These are phyloP conservation scores for Rhynchotus rufescens DNA, from an alignment of 2,797 vertebrate genomes.

Conservation along the genomic window DNA sequence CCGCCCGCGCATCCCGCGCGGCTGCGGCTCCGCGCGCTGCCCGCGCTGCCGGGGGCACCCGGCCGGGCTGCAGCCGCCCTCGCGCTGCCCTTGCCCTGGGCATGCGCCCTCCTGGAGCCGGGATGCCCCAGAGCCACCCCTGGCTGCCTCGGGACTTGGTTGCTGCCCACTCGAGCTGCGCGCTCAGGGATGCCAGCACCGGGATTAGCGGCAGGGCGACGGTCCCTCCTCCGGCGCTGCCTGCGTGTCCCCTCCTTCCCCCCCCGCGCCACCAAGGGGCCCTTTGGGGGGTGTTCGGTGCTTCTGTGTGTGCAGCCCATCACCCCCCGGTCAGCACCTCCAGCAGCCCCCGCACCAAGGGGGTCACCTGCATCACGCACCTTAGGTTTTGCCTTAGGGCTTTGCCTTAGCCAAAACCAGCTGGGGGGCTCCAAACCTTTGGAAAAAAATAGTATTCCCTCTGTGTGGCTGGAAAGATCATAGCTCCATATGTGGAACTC, in stretches of 20 bases:
- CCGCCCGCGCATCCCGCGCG: no score
- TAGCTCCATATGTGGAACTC: rapidly evolving
- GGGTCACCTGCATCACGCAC: not conserved
- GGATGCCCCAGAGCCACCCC: no score
- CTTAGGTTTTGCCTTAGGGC: no score
- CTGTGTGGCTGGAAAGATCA: not conserved
- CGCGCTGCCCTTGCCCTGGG: no score
- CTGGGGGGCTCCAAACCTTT: not conserved
- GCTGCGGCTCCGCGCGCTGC: not conserved
- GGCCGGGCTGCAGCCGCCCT: no score
- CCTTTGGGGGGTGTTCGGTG: not conserved
- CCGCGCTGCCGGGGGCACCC: no score
- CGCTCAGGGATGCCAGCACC: not conserved
- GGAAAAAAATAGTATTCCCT: not conserved
- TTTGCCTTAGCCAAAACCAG: not conserved
- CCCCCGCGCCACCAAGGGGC: not conserved
- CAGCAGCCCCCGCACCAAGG: not conserved
- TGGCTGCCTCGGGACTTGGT: not conserved
- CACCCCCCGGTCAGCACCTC: not conserved
- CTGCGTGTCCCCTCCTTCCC: not conserved
- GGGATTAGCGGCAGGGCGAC: not conserved
- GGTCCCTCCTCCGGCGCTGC: no score
- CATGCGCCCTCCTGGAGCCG: no score
- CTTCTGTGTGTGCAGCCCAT: rapidly evolving
- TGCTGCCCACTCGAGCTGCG: not conserved